Base-by-base conservation (phyloP, 2,113 vertebrate species). In the Dromaius novaehollandiae region DNA sequence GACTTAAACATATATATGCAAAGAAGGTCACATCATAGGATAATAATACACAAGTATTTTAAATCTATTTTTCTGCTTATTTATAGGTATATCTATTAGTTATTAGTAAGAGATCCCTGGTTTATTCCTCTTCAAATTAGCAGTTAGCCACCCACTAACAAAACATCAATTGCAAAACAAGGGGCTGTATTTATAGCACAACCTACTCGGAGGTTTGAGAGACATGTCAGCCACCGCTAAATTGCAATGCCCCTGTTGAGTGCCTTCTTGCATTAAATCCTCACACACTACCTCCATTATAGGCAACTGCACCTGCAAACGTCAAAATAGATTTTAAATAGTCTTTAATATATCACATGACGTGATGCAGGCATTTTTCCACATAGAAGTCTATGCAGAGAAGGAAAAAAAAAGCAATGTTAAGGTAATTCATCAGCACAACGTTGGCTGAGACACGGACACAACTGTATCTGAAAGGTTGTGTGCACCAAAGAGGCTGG, bases 61-160 rank as follows among this genome's bases (percentile, higher is more conserved):
- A 38, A 38, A 38, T 38, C 38, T 38, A 38, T 38, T 38, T 38
- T 38, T 38, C 38, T 38, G 38, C 38, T 38, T 38, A 38, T 38
- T 38, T 38, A 38, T 8, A 38, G 38, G 38, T 38, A 38, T 38
- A 93, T 93, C 94, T 96, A 97, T 95, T 97, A 91, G 96, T 88
- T 97, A 95, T 95, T 96, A 96, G 95, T 96, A 94, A 96, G 96
- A 95, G 93, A 96, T 96, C 96, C 76, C 94, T 90, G 61, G 88
- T 95, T 96, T 97, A 97, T 94, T 97, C 97, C 95, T 95, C 82
- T 96, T 97, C 95, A 96, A 96, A 97, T 96, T 88, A 93, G 80
- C 84, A 91, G 88, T 95, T 97, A 96, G 90, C 92, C 95, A 97
- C 97, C 95, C 93, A 97, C 95, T 66, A 97, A 95, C 92, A 97